A percentile compares a stretch with the other conserved stretches of the same genome.
Conservation (phyloP, 1,140 invertebrate genomes). For the Rhysida immarginata region DNA sequence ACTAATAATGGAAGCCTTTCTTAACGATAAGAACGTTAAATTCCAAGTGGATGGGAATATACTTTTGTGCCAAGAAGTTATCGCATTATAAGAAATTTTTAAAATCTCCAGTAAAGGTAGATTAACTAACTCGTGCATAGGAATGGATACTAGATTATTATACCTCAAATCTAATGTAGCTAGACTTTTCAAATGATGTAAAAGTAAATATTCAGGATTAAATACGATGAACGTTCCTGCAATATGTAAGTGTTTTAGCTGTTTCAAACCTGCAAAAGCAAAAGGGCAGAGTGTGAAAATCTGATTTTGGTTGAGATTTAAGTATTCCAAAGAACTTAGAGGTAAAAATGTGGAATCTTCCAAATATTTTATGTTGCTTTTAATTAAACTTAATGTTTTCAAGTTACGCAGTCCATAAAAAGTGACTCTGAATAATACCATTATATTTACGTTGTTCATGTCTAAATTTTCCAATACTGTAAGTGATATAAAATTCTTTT, state of each 20-base stretch:
- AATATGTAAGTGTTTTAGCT: conserved; percentile 3
- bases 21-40: conserved; percentile 17
- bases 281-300: conserved; percentile 29
- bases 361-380: conserved; percentile 3
- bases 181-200: conserved; percentile 27
- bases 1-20: conserved; percentile 36
- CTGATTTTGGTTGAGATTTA: conserved; percentile 34
- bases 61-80: conserved; percentile 6
- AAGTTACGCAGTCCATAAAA: conserved; percentile 9
- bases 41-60: background rate
- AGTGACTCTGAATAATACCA: background rate
- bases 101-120: conserved; percentile 25
- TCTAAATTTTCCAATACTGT: background rate
- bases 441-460: background rate
- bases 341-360: conserved; percentile 20
- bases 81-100: conserved; percentile 11
- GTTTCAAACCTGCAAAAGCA: conserved; percentile 23
- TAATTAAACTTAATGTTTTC: conserved; percentile 3
- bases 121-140: conserved; percentile 30
- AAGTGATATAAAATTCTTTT: background rate
- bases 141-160: conserved; percentile 35
- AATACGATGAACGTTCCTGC: background rate
- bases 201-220: background rate
- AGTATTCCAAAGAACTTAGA: conserved; percentile 28
- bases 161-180: conserved; percentile 32